Evolutionary conservation across 2,888 invertebrate species (phyloP).

Genomic region (Branchellion lobata): DNA sequence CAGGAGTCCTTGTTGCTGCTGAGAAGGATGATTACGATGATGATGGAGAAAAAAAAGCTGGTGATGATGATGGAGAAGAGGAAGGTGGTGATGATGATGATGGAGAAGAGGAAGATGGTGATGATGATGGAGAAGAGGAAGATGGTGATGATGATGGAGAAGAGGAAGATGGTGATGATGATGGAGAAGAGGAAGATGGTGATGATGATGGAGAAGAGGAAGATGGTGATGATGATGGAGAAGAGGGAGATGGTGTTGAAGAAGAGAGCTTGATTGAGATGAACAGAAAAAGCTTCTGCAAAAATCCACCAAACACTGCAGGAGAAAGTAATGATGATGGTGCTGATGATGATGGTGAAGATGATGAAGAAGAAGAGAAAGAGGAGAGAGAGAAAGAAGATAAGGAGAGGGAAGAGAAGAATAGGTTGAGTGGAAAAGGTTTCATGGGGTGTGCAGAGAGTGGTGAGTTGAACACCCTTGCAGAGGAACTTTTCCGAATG

Average conservation of each 20-base stretch:
- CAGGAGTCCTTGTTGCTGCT: not conserved
- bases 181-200: constrained; percentile 11
- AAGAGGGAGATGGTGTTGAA: too few species aligned
- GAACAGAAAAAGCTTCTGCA: too few species aligned
- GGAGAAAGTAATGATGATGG: constrained; percentile 10
- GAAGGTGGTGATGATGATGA: constrained; percentile 12
- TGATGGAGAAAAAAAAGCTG: not conserved
- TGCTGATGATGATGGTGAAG: constrained; percentile 2
- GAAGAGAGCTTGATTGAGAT: too few species aligned
- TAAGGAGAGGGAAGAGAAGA: too few species aligned
- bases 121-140: constrained; percentile 21
- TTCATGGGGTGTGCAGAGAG: too few species aligned
- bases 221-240: not conserved
- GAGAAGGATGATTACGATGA: constrained; percentile 1
- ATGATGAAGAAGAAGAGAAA: constrained; percentile 4
- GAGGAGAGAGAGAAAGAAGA: not conserved
- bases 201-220: not conserved
- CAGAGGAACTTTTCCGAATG: not conserved
- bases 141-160: constrained; percentile 32
- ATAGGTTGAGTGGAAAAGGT: too few species aligned
- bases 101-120: not conserved
- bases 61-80: constrained; percentile 9
- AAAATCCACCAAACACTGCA: too few species aligned
- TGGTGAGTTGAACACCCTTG: too few species aligned
- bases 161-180: not conserved